Base-by-base conservation (phyloP, 2,888 invertebrate species). In the Trissolcus japonicus region DNA sequence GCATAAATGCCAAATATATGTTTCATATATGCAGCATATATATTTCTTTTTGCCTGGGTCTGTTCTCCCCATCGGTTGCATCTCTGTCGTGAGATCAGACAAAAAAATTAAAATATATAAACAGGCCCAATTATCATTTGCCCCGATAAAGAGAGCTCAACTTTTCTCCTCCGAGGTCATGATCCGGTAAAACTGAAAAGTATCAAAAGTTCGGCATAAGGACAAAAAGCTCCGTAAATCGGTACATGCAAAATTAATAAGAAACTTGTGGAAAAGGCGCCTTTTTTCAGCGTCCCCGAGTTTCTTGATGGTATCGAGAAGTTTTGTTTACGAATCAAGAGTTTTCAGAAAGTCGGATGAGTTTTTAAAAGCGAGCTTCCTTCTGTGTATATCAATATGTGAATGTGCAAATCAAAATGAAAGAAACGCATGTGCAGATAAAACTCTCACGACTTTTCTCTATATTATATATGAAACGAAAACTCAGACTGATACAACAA, bases 401-500 rank as follows among this genome's bases (percentile, higher is more conserved):
- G 35, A 35, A 9, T 11, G 35, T 7, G 2, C 35, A 11, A 11
- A 35, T 35, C 35, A 35, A 35, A 35, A 35, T 35, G 11, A 35
- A 35, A 35, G 9, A 35, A 35, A 11, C 11, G 9, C 35, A 35
- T 35, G 35, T 35, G 35, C 11, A 35, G 35, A 35, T 35, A 35
- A 9, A 35, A 35, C 9, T 11, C 35, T 35, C 35, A 9, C 35
- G 35, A 35, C 16, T 46, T 16, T 46, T 46, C 14, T n/a, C 46
- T 16, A 16, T 46, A 14, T 46, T 55, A 54, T 59, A 35, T 62
- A 51, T 29, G 65, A 69, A 69, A 63, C 41, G 61, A 65, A 54
- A 76, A 76, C 69, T 69, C 25, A 19, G 51, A 48, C 29, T 53
- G 48, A 76, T 76, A 51, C 51, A 61, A 53, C 51, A 66, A 57